A percentile compares a stretch with the other conserved stretches of the same genome.
Conservation (phyloP, 2,888 invertebrate genomes). For the Elmis aenea region DNA sequence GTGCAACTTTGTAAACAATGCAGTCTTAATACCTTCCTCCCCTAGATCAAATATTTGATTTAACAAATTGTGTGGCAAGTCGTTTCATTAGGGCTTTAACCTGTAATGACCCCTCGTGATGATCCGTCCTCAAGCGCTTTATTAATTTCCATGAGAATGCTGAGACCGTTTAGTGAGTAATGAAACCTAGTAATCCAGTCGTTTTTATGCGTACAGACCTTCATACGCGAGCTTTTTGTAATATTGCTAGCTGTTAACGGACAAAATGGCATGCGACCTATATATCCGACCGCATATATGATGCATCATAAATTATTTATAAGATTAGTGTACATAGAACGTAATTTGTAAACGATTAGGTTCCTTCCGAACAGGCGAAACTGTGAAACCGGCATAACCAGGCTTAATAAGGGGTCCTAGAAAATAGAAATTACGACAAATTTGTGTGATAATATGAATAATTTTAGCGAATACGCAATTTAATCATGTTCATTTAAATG, state of each 20-base stretch:
- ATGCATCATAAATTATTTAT: no score
- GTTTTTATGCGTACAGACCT: conserved; percentile 17
- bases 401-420: no score
- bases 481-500: no score
- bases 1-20: conserved; percentile 16
- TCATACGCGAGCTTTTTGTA: conserved; percentile 17
- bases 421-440: no score
- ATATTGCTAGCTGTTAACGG: conserved; percentile 5
- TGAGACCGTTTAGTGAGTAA: conserved; percentile 12
- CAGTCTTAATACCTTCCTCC: conserved; percentile 15
- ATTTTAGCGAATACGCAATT: no score
- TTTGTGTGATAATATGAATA: no score
- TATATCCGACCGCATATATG: no score
- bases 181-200: conserved; percentile 15
- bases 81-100: conserved; percentile 18
- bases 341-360: no score
- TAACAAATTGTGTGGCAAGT: conserved; percentile 12
- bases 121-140: conserved; percentile 8
- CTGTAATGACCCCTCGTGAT: conserved; percentile 16
- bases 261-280: conserved; percentile 3
- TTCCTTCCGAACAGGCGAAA: no score
- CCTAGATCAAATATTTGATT: conserved; percentile 17
- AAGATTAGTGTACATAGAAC: no score
- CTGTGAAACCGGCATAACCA: no score
- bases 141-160: conserved; percentile 15